phyloP scores from a whole-genome alignment of 1,140 invertebrate genomes.

The Macrobrachium rosenbergii region DNA sequence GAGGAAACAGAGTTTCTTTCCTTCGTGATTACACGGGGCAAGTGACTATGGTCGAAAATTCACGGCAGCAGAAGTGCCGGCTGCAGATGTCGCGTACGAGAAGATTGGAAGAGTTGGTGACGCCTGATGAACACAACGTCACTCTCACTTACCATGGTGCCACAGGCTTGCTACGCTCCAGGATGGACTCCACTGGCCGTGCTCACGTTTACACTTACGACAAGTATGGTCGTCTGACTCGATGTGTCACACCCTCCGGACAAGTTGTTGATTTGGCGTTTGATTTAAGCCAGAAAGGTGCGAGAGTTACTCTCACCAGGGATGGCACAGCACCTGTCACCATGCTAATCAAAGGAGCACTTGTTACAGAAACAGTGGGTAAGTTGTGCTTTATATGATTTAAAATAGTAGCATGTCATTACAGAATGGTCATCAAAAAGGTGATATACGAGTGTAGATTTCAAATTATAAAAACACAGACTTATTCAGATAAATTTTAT shows the following conservation, averaged over 20 bases:
- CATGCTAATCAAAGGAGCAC: conserved; percentile 88
- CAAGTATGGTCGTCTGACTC: conserved; percentile 90
- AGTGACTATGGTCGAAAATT: conserved; percentile 78
- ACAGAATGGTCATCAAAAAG: neutral
- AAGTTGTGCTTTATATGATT: neutral
- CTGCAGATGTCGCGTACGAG: conserved; percentile 79
- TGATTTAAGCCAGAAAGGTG: conserved; percentile 89
- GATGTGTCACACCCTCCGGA: conserved; percentile 92
- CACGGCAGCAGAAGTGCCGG: conserved; percentile 91
- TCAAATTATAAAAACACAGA: no score
- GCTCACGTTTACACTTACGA: conserved; percentile 97
- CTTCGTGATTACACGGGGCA: conserved; percentile 81
- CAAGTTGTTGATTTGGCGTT: conserved; percentile 88
- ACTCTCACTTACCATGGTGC: conserved; percentile 92
- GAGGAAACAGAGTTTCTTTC: conserved; percentile 92
- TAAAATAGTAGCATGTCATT: neutral
- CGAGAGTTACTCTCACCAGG: conserved; percentile 85
- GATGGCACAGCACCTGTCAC: conserved; percentile 85
- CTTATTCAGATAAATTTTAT: no score
- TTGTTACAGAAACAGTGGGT: conserved; percentile 75
- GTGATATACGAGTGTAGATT: neutral
- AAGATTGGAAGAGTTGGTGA: conserved; percentile 74
- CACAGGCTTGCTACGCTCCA: conserved; percentile 88
- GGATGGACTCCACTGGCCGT: conserved; percentile 89
- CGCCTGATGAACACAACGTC: conserved; percentile 65